phyloP scores from a whole-genome alignment of 2,797 vertebrate genomes.

The Hapalemur alaotrensis region DNA sequence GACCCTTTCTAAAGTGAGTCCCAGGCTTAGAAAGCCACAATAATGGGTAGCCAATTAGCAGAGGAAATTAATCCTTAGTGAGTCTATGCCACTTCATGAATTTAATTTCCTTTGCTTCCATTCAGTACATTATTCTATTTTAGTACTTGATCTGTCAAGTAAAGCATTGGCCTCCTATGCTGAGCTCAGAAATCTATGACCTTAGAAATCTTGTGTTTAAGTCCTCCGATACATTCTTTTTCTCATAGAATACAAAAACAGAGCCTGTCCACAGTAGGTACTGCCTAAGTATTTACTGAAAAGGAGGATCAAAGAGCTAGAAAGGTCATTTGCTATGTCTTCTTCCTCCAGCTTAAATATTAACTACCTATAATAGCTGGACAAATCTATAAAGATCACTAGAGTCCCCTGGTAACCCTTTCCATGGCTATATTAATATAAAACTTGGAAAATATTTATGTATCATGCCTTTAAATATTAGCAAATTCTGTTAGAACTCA shows the following conservation, averaged over 20 bases:
- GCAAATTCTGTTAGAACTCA: not conserved
- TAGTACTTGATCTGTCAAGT: not conserved
- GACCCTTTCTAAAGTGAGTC: not conserved
- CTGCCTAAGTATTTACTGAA: not conserved
- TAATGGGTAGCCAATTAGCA: not conserved
- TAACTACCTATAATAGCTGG: not conserved
- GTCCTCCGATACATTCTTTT: not conserved
- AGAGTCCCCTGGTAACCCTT: not conserved
- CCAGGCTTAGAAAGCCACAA: not conserved
- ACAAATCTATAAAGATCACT: not conserved
- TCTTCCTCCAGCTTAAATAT: not conserved
- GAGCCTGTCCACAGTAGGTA: not conserved
- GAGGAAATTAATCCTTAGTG: not conserved
- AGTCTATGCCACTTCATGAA: not conserved
- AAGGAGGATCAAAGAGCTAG: not conserved
- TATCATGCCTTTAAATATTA: not conserved
- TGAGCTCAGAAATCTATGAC: not conserved
- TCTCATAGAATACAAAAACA: not conserved
- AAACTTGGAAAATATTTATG: slow-evolving; percentile 2
- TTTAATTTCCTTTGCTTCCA: not conserved
- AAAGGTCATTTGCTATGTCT: not conserved
- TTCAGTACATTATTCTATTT: not conserved
- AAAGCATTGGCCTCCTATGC: not conserved
- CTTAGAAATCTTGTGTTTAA: not conserved
- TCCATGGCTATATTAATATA: not conserved